phyloP scores from a whole-genome alignment of 2,888 invertebrate species.

The Steinernema hermaphroditum region DNA sequence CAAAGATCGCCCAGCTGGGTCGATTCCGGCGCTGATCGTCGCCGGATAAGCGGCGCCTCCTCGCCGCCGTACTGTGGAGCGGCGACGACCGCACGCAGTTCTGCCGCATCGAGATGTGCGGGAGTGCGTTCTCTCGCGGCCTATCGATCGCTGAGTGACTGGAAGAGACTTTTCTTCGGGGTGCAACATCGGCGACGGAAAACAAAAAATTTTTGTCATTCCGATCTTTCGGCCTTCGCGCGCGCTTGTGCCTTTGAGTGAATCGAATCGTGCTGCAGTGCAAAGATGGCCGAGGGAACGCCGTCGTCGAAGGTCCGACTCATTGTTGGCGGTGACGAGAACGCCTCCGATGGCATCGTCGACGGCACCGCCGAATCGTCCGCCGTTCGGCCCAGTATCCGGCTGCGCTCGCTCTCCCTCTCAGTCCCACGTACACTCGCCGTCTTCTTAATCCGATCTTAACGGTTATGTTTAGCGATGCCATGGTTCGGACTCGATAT shows the following conservation, averaged over 20 bases:
- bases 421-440: constrained; percentile 14
- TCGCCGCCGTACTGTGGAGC: no score
- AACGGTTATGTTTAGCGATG: constrained; percentile 29
- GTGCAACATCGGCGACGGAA: not conserved
- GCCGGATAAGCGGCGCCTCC: not conserved
- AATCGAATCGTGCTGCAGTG: not conserved
- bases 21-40: not conserved
- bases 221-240: constrained; percentile 22
- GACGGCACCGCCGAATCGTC: not conserved
- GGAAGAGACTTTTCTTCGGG: not conserved
- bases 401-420: constrained; percentile 19
- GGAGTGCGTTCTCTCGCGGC: constrained; percentile 2
- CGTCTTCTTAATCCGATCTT: not conserved
- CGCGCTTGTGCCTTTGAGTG: not conserved
- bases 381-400: not conserved
- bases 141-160: constrained; percentile 28
- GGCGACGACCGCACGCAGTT: not conserved
- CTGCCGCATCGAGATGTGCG: constrained; percentile 14
- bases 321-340: not conserved
- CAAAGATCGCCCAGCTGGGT: no score
- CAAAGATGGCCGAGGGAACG: not conserved
- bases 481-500: constrained; percentile 96
- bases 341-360: not conserved
- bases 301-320: constrained; percentile 21
- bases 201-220: constrained; percentile 1